Percentiles rank a stretch among this genome's conserved stretches.
These are phyloP conservation scores for Beroe ovata DNA, from an alignment of 37 sponge, comb jelly and placozoan species.

Conservation along the genomic window DNA sequence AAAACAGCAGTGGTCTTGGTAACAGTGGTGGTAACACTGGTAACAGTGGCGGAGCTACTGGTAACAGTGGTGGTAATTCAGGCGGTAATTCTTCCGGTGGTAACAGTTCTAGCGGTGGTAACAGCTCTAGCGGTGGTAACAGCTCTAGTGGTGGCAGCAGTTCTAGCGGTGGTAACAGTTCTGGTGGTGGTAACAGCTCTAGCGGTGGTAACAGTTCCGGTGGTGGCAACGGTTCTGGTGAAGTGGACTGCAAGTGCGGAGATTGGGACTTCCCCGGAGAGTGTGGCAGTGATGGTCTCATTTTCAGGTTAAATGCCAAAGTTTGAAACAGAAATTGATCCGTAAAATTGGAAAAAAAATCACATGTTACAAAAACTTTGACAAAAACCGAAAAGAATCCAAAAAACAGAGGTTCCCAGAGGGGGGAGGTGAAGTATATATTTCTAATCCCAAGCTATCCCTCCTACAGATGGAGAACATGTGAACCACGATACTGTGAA, in stretches of 20 bases:
- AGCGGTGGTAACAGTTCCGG: not conserved
- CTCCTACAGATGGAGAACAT: not conserved
- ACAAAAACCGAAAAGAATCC: too few relatives aligned
- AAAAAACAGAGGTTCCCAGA: too few relatives aligned
- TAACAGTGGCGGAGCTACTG: not conserved
- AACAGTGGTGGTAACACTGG: not conserved
- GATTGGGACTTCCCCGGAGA: slow-evolving; percentile 45
- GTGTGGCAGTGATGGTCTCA: slow-evolving; percentile 31
- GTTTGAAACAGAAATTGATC: too few relatives aligned
- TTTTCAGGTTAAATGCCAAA: too few relatives aligned
- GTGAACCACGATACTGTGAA: not conserved
- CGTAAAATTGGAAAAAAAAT: too few relatives aligned
- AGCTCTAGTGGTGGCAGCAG: not conserved
- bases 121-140: not conserved
- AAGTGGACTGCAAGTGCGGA: not conserved
- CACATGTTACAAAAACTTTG: too few relatives aligned
- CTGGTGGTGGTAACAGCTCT: not conserved
- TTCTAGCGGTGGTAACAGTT: not conserved
- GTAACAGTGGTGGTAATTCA: not conserved
- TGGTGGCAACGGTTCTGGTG: not conserved
- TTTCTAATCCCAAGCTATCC: too few relatives aligned
- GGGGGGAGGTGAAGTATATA: too few relatives aligned
- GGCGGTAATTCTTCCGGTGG: not conserved
- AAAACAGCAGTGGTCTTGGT: not conserved
- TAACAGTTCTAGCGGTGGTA: not conserved